A percentile compares a stretch with the other conserved stretches of the same genome.
Evolutionary conservation across 2,797 vertebrate genomes (phyloP).

Genomic region (Gallinago nigripennis): DNA sequence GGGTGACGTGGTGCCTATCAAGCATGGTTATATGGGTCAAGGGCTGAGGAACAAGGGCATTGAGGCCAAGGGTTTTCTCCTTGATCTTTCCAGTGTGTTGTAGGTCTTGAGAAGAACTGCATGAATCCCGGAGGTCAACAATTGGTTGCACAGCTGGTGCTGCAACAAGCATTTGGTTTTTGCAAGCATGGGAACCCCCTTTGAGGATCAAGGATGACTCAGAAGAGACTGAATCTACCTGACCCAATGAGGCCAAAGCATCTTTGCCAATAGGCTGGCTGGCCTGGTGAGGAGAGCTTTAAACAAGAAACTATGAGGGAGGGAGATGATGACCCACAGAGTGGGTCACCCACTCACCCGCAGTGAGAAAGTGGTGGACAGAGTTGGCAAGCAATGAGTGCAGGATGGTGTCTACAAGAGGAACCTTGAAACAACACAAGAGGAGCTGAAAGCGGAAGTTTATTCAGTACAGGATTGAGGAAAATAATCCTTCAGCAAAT

Average conservation of each 20-base stretch:
- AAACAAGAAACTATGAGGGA: neutral
- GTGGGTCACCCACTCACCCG: too few relatives aligned
- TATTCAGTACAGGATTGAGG: neutral
- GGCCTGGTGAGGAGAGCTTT: neutral
- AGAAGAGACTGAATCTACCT: neutral
- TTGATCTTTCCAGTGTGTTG: fast-evolving
- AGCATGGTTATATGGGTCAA: neutral
- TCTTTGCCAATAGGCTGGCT: neutral
- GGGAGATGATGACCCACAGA: neutral
- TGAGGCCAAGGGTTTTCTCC: neutral
- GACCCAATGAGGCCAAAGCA: neutral
- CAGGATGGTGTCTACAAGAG: neutral
- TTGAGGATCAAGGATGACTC: neutral
- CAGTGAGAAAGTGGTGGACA: neutral
- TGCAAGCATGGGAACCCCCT: neutral
- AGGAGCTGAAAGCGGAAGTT: neutral
- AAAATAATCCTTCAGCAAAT: neutral
- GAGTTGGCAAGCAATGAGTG: neutral
- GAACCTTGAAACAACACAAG: neutral
- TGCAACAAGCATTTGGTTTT: neutral
- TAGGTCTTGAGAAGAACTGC: neutral
- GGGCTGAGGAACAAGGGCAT: neutral
- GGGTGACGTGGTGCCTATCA: neutral
- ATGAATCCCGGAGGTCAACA: neutral
- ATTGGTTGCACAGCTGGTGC: neutral